Evolutionary conservation across 2,888 invertebrate species (phyloP), one percentile per base, ranked within the genome.

Genomic region (Scotopteryx bipunctaria): DNA sequence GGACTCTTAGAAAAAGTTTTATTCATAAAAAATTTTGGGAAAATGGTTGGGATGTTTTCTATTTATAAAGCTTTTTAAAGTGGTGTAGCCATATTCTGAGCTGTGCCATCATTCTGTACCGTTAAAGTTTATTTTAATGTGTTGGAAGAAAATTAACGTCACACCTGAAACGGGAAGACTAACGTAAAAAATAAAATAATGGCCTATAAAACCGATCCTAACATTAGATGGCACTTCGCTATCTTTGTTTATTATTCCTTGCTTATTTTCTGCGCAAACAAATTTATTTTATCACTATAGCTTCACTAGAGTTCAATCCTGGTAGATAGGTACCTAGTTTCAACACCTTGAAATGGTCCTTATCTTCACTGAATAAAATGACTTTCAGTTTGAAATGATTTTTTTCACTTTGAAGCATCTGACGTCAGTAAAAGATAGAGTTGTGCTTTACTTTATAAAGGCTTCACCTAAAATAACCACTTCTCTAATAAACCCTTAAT

Each of bases 71-170:
- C 11, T 3, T 40, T 42, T 33, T 3, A n/a, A 31, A 29, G 44
- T 40, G 40, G 27, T 25, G 32, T 27, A 44, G 38, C 21, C 27
- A 37, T 32, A 41, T 37, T 17, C 16, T 35, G n/a, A 23, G 19
- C 38, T 27, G 31, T 43, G 38, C 25, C 45, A 16, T 37, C 31
- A 21, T 43, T 43, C 46, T 21, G 64, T 59, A 64, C 71, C 74
- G 70, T 77, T 76, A 78, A 81, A 76, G 67, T 68, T 67, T 69
- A 61, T 76, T 48, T 82, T 81, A 79, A 82, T 75, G 77, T 71
- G 67, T 70, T 76, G 68, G 63, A 64, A 74, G 69, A 74, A 78
- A 77, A 80, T 80, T 77, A 78, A 79, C 72, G 75, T 76, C 73
- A 73, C 76, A 75, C 72, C 73, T 76, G 69, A 65, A 64, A 61